Percentiles rank a stretch among this genome's conserved stretches.
phyloP scores from a whole-genome alignment of 2,113 vertebrate genomes.

The Syngnathus floridae region DNA sequence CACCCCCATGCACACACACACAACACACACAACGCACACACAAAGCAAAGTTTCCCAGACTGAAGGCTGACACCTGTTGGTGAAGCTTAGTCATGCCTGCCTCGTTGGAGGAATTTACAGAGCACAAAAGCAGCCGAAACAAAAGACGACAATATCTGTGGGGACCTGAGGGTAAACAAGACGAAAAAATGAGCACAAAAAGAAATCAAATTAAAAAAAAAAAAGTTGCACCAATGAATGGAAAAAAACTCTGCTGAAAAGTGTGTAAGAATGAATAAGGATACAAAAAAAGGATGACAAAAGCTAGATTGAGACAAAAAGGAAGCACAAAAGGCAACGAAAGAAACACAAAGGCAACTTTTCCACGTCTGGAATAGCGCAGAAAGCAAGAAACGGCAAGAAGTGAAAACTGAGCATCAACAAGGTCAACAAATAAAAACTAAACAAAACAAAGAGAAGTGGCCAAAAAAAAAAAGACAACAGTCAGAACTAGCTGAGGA shows the following conservation, averaged over 20 bases:
- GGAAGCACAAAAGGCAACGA: no score
- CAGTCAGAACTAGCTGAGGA: not conserved
- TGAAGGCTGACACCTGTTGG: conserved; percentile 70
- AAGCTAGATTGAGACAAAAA: no score
- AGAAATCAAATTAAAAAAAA: not conserved
- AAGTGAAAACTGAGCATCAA: not conserved
- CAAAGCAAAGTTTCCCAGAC: conserved; percentile 19
- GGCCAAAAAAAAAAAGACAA: not conserved
- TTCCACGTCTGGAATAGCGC: not conserved
- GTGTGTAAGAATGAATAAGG: not conserved
- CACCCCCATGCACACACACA: conserved; percentile 12
- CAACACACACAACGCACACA: not conserved
- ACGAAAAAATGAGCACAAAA: not conserved
- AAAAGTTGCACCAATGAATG: not conserved
- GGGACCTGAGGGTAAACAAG: not conserved
- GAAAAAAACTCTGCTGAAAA: not conserved
- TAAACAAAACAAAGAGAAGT: not conserved
- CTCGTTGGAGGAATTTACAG: conserved; percentile 7
- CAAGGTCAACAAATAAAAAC: not conserved
- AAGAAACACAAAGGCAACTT: no score
- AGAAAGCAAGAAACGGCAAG: not conserved
- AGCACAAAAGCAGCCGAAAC: not conserved
- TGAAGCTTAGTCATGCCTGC: conserved; percentile 28
- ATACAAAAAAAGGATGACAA: not conserved
- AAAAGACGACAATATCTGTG: not conserved